These are phyloP conservation scores for Labrus mixtus DNA, from an alignment of 2,113 vertebrate genomes.

Conservation along the genomic window DNA sequence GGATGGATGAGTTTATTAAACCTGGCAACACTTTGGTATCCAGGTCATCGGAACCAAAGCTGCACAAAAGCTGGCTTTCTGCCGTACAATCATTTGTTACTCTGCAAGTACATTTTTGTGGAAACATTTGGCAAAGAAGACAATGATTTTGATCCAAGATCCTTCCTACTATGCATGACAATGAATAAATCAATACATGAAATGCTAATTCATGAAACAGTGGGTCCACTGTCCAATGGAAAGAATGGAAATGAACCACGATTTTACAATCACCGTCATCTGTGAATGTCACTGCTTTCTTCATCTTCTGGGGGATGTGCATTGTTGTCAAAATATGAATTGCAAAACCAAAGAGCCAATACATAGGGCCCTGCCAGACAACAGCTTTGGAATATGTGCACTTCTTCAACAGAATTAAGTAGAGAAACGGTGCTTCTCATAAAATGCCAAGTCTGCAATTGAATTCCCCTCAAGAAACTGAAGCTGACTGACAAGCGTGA, in stretches of 20 bases:
- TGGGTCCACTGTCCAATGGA: slow-evolving; percentile 41
- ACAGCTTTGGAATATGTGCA: slow-evolving; percentile 22
- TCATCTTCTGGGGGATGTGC: slow-evolving; percentile 18
- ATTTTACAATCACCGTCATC: slow-evolving; percentile 53
- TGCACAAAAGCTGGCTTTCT: slow-evolving; percentile 69
- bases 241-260: slow-evolving; percentile 58
- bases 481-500: slow-evolving; percentile 12
- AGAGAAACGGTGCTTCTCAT: neutral
- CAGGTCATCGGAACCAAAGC: slow-evolving; percentile 68
- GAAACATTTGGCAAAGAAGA: slow-evolving; percentile 65
- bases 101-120: slow-evolving; percentile 74
- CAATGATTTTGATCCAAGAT: slow-evolving; percentile 58
- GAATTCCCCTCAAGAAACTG: slow-evolving; percentile 8
- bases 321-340: slow-evolving; percentile 50
- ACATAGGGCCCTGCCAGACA: neutral
- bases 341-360: slow-evolving; percentile 21
- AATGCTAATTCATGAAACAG: slow-evolving; percentile 67
- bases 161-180: slow-evolving; percentile 68
- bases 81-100: slow-evolving; percentile 69
- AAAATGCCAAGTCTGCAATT: slow-evolving; percentile 8
- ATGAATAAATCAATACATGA: slow-evolving; percentile 77
- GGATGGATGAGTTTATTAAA: slow-evolving; percentile 72
- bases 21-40: slow-evolving; percentile 65
- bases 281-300: slow-evolving; percentile 53
- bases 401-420: slow-evolving; percentile 1